A percentile compares a stretch with the other conserved stretches of the same genome.
Conservation (phyloP, 1,140 invertebrate species). For the Apis dorsata region DNA sequence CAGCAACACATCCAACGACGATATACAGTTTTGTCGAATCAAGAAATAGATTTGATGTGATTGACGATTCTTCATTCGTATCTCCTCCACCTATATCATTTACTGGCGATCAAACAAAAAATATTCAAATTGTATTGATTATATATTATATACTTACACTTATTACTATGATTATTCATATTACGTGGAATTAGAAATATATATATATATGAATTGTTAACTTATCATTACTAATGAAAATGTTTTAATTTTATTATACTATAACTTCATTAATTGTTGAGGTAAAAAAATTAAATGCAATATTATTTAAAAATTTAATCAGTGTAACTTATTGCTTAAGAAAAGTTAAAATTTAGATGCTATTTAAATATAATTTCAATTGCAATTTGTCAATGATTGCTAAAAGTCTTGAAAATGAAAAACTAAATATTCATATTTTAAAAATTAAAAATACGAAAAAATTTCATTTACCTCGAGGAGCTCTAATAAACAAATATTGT, state of each 20-base stretch:
- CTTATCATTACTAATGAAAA: constrained; percentile 9
- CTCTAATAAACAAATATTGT: constrained; percentile 85
- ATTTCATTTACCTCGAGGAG: constrained; percentile 76
- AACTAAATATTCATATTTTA: neutral
- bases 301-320: constrained; percentile 2
- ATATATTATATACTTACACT: constrained; percentile 14
- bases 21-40: constrained; percentile 87
- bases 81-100: constrained; percentile 71
- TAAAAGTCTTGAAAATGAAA: neutral
- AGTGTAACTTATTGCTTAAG: neutral
- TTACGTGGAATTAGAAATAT: neutral
- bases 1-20: constrained; percentile 89
- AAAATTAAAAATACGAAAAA: neutral
- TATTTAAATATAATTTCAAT: neutral
- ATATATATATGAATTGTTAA: neutral
- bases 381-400: no score
- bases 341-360: neutral
- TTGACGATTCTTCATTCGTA: constrained; percentile 67
- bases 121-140: constrained; percentile 32
- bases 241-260: constrained; percentile 29
- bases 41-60: constrained; percentile 70
- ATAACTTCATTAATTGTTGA: neutral
- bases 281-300: constrained; percentile 18
- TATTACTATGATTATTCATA: constrained; percentile 19
- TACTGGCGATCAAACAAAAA: constrained; percentile 58